These are phyloP conservation scores for Cephonodes hylas DNA, from an alignment of 2,888 invertebrate species.

Conservation along the genomic window DNA sequence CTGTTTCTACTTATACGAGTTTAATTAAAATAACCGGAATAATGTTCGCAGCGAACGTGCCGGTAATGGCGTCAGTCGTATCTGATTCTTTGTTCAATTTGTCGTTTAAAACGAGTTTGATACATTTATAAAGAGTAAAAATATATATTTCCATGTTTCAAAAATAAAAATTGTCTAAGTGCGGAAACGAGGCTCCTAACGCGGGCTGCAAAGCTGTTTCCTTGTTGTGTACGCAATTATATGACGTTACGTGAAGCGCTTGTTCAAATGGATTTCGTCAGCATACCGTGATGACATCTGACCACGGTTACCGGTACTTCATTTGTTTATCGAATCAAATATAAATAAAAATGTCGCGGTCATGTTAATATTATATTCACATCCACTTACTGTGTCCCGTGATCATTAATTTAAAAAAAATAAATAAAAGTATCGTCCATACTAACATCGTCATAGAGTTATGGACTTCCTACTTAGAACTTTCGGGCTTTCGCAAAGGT, in stretches of 20 bases:
- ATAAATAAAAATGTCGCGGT: no score
- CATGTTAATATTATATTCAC: no score
- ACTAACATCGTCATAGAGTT: constrained; percentile 34
- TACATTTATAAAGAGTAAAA: constrained; percentile 2
- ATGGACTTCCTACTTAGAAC: constrained; percentile 68
- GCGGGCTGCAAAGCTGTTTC: background rate
- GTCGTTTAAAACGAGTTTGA: constrained; percentile 11
- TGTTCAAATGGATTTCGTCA: background rate
- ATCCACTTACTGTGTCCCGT: no score
- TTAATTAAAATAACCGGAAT: constrained; percentile 20
- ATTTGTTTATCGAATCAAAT: no score
- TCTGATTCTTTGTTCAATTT: constrained; percentile 11
- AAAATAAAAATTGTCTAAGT: constrained; percentile 9
- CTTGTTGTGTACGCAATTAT: background rate
- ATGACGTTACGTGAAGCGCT: background rate
- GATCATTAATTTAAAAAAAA: no score
- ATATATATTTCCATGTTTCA: constrained; percentile 1
- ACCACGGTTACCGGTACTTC: background rate
- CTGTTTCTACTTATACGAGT: constrained; percentile 9
- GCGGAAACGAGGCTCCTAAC: background rate
- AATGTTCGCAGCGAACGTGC: constrained; percentile 11
- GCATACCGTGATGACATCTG: background rate
- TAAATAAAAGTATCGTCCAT: constrained; percentile 34
- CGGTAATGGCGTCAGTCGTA: constrained; percentile 8
- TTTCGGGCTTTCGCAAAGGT: constrained; percentile 66